Base-by-base conservation (phyloP, 2,888 invertebrate species). In the Orchesellides sinensis region DNA sequence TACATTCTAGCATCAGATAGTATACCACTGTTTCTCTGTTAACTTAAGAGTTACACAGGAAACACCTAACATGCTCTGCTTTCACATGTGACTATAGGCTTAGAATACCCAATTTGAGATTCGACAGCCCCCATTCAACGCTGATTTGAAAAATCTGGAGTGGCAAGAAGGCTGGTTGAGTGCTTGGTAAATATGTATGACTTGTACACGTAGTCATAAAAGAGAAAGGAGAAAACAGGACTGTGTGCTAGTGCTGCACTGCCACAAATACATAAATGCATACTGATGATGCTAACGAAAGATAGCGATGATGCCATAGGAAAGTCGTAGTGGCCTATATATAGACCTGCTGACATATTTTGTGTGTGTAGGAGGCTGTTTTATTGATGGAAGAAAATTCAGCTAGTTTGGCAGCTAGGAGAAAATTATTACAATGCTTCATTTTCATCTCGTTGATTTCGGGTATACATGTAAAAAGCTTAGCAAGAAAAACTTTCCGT, bases 231-330 rank as follows among this genome's bases (percentile, higher is more conserved):
- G 35, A 17, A 19, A 65, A 32, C 56, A 27, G 21, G 59, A 59
- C 12, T 29, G 29, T 49, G 52, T 40, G 23, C 17, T 6, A 23
- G 63, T 74, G 65, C n/a, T n/a, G n/a, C 35, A 56, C 45, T 77
- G 77, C 77, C 77, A 77, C 77, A 77, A 77, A 77, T 77, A 77
- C 77, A 77, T 77, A 77, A 77, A 77, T 77, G 77, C 77, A 77
- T 77, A 77, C 66, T 68, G 75, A 77, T 77, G 56, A 66, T 66
- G 63, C 63, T 23, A 32, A 61, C 32, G n/a, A 49, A 49, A 49
- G 4, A 29, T 5, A 59, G 17, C n/a, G 4, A 8, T n/a, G n/a
- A 40, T 10, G 40, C 40, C 40, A 40, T 40, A 40, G 2, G n/a
- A 40, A 40, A 14, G 40, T n/a, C n/a, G 2, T 14, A 10, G 1